phyloP scores from a whole-genome alignment of 1,140 invertebrate genomes.

The Sitobion miscanthi region DNA sequence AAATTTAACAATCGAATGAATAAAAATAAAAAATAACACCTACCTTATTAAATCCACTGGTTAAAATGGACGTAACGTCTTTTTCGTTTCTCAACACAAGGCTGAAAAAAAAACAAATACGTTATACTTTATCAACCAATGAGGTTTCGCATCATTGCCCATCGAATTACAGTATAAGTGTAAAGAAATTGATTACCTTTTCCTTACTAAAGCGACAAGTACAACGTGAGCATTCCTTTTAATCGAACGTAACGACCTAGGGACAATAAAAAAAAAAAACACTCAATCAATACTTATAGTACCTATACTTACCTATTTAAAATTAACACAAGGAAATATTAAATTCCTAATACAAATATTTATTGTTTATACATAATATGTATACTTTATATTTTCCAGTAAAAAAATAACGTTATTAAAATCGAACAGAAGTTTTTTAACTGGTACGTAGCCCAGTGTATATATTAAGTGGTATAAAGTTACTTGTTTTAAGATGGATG shows the following conservation, averaged over 20 bases:
- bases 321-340: neutral
- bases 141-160: neutral
- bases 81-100: conserved; percentile 38
- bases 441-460: neutral
- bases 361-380: neutral
- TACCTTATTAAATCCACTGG: conserved; percentile 47
- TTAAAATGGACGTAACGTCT: conserved; percentile 29
- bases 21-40: neutral
- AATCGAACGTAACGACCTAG: conserved; percentile 40
- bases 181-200: conserved; percentile 46
- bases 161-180: conserved; percentile 10
- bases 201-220: conserved; percentile 45
- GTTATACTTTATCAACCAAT: neutral
- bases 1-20: neutral
- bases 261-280: neutral
- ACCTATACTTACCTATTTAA: neutral
- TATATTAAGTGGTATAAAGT: neutral
- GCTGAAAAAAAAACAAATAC: conserved; percentile 14
- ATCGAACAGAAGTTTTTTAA: neutral
- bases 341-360: neutral
- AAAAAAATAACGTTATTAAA: neutral
- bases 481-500: neutral
- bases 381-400: neutral
- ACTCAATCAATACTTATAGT: conserved; percentile 9
- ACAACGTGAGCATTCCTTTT: conserved; percentile 40